A percentile compares a stretch with the other conserved stretches of the same genome.
These are phyloP conservation scores for Oceanites oceanicus DNA, from an alignment of 2,113 vertebrate species.

Conservation along the genomic window DNA sequence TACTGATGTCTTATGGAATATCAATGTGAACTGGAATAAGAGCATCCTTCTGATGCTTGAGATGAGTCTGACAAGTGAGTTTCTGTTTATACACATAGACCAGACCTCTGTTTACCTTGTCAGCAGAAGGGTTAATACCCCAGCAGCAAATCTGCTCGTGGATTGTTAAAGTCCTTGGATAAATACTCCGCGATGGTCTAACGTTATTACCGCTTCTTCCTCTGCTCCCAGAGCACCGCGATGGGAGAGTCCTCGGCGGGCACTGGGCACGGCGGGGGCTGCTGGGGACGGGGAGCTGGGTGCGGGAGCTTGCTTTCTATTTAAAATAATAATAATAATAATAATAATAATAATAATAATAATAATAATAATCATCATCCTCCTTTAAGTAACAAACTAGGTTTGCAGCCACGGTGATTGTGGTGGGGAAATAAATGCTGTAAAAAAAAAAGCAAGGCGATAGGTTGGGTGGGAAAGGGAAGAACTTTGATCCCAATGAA, in stretches of 20 bases:
- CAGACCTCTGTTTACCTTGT: neutral
- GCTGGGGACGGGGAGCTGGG: neutral
- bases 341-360: neutral
- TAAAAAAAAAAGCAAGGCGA: neutral
- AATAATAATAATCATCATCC: too few species aligned
- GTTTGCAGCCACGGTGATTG: rapidly evolving
- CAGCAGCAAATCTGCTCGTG: neutral
- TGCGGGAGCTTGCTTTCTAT: neutral
- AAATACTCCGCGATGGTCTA: rapidly evolving
- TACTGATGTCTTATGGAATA: rapidly evolving
- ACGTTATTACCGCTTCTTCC: rapidly evolving
- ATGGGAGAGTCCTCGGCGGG: neutral
- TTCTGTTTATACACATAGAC: rapidly evolving
- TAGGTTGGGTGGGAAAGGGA: neutral
- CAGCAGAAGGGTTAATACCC: neutral
- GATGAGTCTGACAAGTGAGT: neutral
- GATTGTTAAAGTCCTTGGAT: neutral
- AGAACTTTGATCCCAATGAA: neutral
- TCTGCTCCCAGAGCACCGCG: neutral
- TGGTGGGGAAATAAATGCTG: neutral
- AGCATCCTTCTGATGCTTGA: neutral
- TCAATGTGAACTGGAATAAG: neutral
- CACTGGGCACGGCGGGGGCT: neutral
- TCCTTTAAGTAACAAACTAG: neutral
- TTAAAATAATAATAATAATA: neutral